phyloP scores from a whole-genome alignment of 1,140 invertebrate genomes.

The Halyomorpha halys region DNA sequence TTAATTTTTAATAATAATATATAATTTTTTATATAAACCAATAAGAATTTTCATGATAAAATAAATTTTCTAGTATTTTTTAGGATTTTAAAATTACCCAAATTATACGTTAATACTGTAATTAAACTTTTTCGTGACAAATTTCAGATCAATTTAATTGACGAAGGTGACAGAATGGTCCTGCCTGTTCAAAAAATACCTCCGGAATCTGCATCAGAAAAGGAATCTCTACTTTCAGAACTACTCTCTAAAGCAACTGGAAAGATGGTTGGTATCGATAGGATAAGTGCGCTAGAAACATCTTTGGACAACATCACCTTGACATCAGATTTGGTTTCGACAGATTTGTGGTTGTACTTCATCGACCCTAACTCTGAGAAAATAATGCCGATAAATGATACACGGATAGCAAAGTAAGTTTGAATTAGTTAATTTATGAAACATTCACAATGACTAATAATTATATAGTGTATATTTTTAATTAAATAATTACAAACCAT shows the following conservation, averaged over 20 bases:
- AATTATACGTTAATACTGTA: no score
- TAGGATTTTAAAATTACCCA: no score
- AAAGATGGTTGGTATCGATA: slow-evolving; percentile 65
- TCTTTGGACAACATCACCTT: slow-evolving; percentile 57
- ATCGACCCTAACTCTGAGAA: slow-evolving; percentile 66
- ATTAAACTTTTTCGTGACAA: no score
- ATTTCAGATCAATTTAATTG: slow-evolving; percentile 50
- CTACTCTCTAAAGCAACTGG: slow-evolving; percentile 62
- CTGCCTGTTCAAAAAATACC: slow-evolving; percentile 62
- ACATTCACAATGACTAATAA: no score
- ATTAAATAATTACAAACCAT: no score
- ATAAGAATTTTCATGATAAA: no score
- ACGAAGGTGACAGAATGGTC: slow-evolving; percentile 59
- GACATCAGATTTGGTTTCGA: slow-evolving; percentile 58
- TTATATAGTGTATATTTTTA: no score
- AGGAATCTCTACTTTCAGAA: slow-evolving; percentile 50
- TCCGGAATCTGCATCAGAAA: slow-evolving; percentile 54
- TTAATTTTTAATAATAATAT: no score
- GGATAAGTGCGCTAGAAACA: slow-evolving; percentile 56
- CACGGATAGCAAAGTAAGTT: slow-evolving; percentile 54
- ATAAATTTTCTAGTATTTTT: no score
- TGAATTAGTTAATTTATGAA: neutral
- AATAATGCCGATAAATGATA: slow-evolving; percentile 60
- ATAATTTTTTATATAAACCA: no score
- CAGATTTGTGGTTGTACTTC: slow-evolving; percentile 77